Evolutionary conservation across 2,888 invertebrate genomes (phyloP).

Genomic region (Agrilus cyanescens): DNA sequence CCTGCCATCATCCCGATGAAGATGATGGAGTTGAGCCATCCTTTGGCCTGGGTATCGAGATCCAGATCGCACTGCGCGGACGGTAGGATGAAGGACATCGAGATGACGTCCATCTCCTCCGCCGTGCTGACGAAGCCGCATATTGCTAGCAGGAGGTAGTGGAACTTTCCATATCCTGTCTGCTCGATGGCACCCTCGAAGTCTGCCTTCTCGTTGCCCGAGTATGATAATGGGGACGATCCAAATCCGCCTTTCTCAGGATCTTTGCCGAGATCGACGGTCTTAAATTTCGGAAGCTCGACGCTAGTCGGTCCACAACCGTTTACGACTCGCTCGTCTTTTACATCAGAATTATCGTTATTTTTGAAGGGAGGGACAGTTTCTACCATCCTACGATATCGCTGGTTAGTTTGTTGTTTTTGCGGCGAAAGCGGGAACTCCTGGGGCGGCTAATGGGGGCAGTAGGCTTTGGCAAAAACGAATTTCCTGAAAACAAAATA

Average conservation of each 20-base stretch:
- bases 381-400: conserved; percentile 78
- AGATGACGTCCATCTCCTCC: conserved; percentile 93
- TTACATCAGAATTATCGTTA: conserved; percentile 72
- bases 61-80: conserved; percentile 87
- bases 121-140: conserved; percentile 91
- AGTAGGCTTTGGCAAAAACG: conserved; percentile 25
- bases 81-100: conserved; percentile 88
- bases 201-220: conserved; percentile 59
- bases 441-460: conserved; percentile 30
- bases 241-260: conserved; percentile 47
- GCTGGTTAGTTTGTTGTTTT: conserved; percentile 18
- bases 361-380: conserved; percentile 70
- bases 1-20: conserved; percentile 83
- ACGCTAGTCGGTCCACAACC: conserved; percentile 61
- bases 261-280: conserved; percentile 35
- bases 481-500: conserved; percentile 26
- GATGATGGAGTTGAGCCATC: conserved; percentile 55
- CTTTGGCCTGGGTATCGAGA: conserved; percentile 75
- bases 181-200: conserved; percentile 81
- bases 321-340: conserved; percentile 67
- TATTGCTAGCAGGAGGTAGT: conserved; percentile 77
- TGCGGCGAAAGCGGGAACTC: conserved; percentile 10
- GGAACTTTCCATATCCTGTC: conserved; percentile 81
- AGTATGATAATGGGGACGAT: no score
- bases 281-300: conserved; percentile 25